These are phyloP conservation scores for Eustalomyia histrio DNA, from an alignment of 2,888 invertebrate species.

Conservation along the genomic window DNA sequence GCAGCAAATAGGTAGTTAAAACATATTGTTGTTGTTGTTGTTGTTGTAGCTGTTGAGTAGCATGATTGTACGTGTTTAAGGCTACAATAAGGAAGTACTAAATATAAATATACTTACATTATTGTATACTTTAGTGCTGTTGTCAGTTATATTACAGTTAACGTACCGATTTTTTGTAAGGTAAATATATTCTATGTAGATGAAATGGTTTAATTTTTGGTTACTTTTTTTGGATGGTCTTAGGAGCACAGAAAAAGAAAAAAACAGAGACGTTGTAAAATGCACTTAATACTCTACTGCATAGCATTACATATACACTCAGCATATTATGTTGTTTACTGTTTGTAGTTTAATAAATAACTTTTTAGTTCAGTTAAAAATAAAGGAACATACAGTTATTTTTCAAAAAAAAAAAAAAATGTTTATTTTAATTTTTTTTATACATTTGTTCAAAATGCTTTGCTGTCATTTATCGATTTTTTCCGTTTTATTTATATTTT, in stretches of 20 bases:
- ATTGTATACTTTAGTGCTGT: conserved; percentile 17
- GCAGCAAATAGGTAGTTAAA: conserved; percentile 28
- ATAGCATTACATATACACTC: no score
- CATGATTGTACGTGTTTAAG: conserved; percentile 50
- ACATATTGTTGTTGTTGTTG: background rate
- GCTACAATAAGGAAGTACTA: conserved; percentile 52
- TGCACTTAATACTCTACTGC: background rate
- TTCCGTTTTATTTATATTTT: no score
- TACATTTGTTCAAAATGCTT: no score
- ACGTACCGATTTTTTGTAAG: conserved; percentile 43
- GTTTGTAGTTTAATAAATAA: no score
- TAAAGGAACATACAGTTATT: no score
- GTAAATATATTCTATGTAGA: conserved; percentile 48
- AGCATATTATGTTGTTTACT: no score
- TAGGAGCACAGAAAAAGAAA: conserved; percentile 1
- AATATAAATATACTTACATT: conserved; percentile 22
- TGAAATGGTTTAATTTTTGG: conserved; percentile 49
- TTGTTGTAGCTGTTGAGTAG: conserved; percentile 45
- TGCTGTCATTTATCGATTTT: no score
- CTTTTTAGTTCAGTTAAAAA: no score
- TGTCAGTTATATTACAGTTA: conserved; percentile 19
- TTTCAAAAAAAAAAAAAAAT: no score
- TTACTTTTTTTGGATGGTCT: conserved; percentile 27
- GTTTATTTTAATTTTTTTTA: no score
- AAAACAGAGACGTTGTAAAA: conserved; percentile 38